phyloP scores from a whole-genome alignment of 2,113 vertebrate species.

The Mobula birostris region DNA sequence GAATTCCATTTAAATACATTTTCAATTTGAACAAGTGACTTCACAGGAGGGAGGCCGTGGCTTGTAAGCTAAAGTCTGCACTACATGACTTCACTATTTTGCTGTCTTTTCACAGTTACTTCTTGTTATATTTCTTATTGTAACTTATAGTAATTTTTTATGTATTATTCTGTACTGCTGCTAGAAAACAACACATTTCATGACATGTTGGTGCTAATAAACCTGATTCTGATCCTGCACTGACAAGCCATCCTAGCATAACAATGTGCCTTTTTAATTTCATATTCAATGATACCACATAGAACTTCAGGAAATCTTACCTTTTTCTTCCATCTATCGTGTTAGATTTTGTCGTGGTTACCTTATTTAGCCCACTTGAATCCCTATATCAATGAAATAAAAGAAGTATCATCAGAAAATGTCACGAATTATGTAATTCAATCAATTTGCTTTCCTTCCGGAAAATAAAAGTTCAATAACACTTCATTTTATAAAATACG shows the following conservation, averaged over 20 bases:
- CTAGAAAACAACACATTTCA: too few species aligned
- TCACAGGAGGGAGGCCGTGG: too few species aligned
- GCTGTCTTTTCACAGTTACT: too few species aligned
- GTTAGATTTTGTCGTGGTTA: background rate
- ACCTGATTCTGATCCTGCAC: background rate
- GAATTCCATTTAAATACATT: background rate
- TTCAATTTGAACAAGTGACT: background rate
- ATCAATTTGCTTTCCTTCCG: background rate
- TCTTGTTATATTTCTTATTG: too few species aligned
- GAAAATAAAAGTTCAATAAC: background rate
- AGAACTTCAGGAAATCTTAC: background rate
- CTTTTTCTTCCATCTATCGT: background rate
- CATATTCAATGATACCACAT: background rate
- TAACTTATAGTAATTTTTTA: too few species aligned
- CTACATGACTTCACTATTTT: too few species aligned
- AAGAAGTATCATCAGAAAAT: background rate
- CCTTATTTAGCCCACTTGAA: too few species aligned
- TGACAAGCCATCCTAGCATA: background rate
- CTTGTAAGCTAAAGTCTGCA: background rate
- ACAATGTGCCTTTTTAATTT: background rate
- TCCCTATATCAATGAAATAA: background rate
- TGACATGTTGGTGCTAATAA: too few species aligned
- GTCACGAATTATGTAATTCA: background rate
- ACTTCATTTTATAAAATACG: background rate
- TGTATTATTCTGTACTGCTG: too few species aligned